A percentile compares a stretch with the other conserved stretches of the same genome.
These are phyloP conservation scores for Calcarius lapponicus DNA, from an alignment of 2,797 vertebrate species.

Conservation along the genomic window DNA sequence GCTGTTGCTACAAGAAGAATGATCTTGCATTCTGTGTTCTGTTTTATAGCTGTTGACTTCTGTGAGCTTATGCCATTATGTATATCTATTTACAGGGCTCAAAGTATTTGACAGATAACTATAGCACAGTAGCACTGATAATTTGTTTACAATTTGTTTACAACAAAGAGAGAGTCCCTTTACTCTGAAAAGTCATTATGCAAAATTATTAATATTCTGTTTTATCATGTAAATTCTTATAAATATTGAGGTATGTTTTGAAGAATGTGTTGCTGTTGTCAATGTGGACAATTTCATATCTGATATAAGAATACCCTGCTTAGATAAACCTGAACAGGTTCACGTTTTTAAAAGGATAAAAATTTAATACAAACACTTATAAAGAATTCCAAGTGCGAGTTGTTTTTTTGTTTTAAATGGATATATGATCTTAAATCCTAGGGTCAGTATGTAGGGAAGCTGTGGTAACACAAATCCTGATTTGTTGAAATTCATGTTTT, in stretches of 20 bases:
- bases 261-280: neutral
- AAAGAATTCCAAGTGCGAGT: neutral
- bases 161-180: neutral
- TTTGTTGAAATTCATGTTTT: neutral
- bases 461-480: neutral
- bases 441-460: neutral
- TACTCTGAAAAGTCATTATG: neutral
- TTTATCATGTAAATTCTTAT: neutral
- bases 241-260: accelerated
- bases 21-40: neutral
- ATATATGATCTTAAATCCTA: neutral
- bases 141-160: neutral
- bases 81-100: neutral
- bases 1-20: neutral
- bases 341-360: neutral
- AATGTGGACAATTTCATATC: neutral
- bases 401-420: neutral
- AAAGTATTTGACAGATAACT: neutral
- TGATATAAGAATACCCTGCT: neutral
- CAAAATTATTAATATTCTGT: neutral
- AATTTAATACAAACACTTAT: accelerated
- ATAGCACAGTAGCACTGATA: neutral
- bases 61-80: neutral
- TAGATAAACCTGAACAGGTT: neutral
- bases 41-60: neutral